These are phyloP conservation scores for Carcharodon carcharias DNA, from an alignment of 2,797 vertebrate genomes.

Conservation along the genomic window DNA sequence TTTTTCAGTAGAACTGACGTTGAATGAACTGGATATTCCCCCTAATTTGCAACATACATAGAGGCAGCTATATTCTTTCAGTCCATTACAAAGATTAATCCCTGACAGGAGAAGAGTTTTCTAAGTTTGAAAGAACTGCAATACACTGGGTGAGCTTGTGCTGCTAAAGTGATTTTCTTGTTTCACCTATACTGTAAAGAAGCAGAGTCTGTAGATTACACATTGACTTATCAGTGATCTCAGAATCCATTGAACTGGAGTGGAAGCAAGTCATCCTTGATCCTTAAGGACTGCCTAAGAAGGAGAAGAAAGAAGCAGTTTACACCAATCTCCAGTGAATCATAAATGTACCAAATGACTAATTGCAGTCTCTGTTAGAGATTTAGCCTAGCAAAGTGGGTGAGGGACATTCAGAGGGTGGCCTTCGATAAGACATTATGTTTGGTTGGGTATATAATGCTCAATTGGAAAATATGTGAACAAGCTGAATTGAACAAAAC, in stretches of 20 bases:
- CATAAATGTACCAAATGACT: not conserved
- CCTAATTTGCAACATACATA: not conserved
- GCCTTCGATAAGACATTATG: not conserved
- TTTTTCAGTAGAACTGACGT: not conserved
- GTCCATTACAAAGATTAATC: not conserved
- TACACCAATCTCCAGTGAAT: not conserved
- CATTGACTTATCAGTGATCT: no score
- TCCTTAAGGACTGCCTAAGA: no score
- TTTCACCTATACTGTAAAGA: not conserved
- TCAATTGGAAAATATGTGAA: not conserved
- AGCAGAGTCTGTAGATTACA: not conserved
- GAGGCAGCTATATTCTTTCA: not conserved
- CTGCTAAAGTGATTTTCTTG: not conserved
- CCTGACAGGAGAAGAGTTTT: not conserved
- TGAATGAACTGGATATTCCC: not conserved
- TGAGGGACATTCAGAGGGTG: not conserved
- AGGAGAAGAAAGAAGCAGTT: no score
- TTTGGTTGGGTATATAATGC: not conserved
- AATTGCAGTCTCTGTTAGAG: not conserved
- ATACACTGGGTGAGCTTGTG: not conserved
- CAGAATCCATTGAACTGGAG: no score
- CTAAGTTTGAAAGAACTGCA: not conserved
- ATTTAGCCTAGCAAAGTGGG: not conserved
- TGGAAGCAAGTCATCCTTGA: no score
- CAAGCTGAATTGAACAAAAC: not conserved